Evolutionary conservation across 1,140 invertebrate species (phyloP).

Genomic region (Acyrthosiphon pisum): DNA sequence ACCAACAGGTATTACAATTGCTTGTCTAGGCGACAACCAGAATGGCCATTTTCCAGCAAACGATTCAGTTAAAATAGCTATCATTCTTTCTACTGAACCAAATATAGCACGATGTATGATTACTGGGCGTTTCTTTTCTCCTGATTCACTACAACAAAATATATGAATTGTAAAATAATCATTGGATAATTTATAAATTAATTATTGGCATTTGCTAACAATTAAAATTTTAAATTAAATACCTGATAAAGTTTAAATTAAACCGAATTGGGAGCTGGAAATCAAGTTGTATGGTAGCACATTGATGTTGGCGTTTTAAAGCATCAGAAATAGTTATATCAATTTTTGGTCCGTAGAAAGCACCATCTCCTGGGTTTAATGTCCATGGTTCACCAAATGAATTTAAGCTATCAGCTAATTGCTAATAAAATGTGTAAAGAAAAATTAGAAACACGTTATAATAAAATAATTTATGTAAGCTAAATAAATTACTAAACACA

Average conservation of each 20-base stretch:
- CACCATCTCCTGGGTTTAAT: conserved; percentile 92
- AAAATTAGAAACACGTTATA: neutral
- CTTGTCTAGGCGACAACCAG: conserved; percentile 96
- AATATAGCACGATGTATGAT: conserved; percentile 98
- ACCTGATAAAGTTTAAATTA: conserved; percentile 84
- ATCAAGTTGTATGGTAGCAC: conserved; percentile 98
- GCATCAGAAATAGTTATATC: conserved; percentile 98
- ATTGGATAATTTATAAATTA: neutral
- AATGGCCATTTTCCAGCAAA: conserved; percentile 99
- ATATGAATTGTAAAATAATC: neutral
- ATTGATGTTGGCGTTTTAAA: conserved; percentile 86
- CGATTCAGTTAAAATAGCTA: conserved; percentile 95
- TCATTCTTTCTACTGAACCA: conserved; percentile 97
- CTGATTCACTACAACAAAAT: conserved; percentile 73
- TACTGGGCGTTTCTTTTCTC: conserved; percentile 90
- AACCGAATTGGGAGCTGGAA: conserved; percentile 96
- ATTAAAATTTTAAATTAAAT: conserved; percentile 59
- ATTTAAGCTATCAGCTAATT: conserved; percentile 85
- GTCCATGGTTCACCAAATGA: conserved; percentile 87
- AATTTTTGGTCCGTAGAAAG: conserved; percentile 99
- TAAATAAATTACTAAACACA: neutral
- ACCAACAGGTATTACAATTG: conserved; percentile 89
- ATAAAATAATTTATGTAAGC: neutral
- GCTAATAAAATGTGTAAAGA: conserved; percentile 64
- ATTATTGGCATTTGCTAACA: neutral